Evolutionary conservation across 2,113 vertebrate genomes (phyloP), one percentile per base, ranked within the genome.

Genomic region (Sylvietta virens): DNA sequence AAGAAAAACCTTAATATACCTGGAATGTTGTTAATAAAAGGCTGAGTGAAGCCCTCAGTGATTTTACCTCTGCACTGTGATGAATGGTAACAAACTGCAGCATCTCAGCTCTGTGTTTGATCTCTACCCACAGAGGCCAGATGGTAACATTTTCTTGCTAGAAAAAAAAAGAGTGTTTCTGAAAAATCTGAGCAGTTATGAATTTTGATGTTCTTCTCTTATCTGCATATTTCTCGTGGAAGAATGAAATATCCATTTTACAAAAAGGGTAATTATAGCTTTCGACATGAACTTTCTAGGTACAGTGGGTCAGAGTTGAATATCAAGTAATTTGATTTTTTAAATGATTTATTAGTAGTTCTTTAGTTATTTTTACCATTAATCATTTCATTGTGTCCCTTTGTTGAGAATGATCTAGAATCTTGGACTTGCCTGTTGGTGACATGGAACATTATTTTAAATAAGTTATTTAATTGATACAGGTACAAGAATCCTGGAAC

Each of bases 121-220:
- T 92, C 89, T 88, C 33, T 86, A 62, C 69, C 56, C 71, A 81
- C 50, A 84, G 72, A 89, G 60, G 80, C 47, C 91, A 91, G 64
- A 88, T 74, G 64, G 35, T 81, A 91, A 62, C 37, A 77, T 73
- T 90, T 92, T 91, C 45, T 61, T 65, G 53, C 42, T 65, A 69
- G 73, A 42, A 91, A 78, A 56, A 57, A 13, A 56, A 76, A 47
- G 1, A 62, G 7, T 74, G 56, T 71, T 82, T 92, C 45, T 90
- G 67, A 96, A 87, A 88, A 92, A 71, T 78, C 50, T 82, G 17
- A 90, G 11, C 18, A 70, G 44, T 66, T 93, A 62, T 44, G 67
- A 82, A 83, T 94, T 77, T 86, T 81, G 10, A 81, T 86, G 67
- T 86, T 92, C 35, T 90, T 61, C 33, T 81, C 40, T 86, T 86